Conservation (phyloP, 2,888 invertebrate species). For the Fabriciana adippe region DNA sequence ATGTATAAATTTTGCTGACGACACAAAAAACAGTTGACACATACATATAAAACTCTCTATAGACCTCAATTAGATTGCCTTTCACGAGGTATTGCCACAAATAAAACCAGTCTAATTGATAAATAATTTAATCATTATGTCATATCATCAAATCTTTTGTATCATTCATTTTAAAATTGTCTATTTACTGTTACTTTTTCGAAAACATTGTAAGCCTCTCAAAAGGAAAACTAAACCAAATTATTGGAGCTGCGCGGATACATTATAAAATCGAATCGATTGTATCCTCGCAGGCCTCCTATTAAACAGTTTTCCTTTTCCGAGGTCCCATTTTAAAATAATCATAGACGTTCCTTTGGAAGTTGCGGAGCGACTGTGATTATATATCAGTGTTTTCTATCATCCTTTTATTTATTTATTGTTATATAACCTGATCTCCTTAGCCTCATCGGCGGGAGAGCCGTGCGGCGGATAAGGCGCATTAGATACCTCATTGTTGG, state of each 20-base stretch:
- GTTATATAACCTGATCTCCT: slow-evolving; percentile 62
- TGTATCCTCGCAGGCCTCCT: slow-evolving; percentile 71
- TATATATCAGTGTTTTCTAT: slow-evolving; percentile 64
- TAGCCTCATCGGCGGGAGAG: slow-evolving; percentile 65
- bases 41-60: slow-evolving; percentile 40
- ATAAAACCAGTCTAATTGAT: slow-evolving; percentile 26
- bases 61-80: slow-evolving; percentile 38
- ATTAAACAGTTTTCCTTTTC: slow-evolving; percentile 66
- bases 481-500: slow-evolving; percentile 41
- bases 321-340: slow-evolving; percentile 54
- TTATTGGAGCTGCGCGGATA: slow-evolving; percentile 68
- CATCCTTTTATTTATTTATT: slow-evolving; percentile 58
- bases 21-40: slow-evolving; percentile 46
- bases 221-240: slow-evolving; percentile 64
- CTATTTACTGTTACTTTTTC: slow-evolving; percentile 44
- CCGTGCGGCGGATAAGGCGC: slow-evolving; percentile 60
- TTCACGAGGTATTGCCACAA: slow-evolving; percentile 32
- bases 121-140: slow-evolving; percentile 49
- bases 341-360: slow-evolving; percentile 72
- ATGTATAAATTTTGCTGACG: slow-evolving; percentile 45
- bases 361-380: slow-evolving; percentile 75
- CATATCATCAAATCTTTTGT: slow-evolving; percentile 41
- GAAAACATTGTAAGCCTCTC: slow-evolving; percentile 68
- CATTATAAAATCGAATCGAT: slow-evolving; percentile 50
- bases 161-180: slow-evolving; percentile 41